Evolutionary conservation across 1,140 invertebrate genomes (phyloP), one percentile per base, ranked within the genome.

Genomic region (Drosophila rhopaloa): DNA sequence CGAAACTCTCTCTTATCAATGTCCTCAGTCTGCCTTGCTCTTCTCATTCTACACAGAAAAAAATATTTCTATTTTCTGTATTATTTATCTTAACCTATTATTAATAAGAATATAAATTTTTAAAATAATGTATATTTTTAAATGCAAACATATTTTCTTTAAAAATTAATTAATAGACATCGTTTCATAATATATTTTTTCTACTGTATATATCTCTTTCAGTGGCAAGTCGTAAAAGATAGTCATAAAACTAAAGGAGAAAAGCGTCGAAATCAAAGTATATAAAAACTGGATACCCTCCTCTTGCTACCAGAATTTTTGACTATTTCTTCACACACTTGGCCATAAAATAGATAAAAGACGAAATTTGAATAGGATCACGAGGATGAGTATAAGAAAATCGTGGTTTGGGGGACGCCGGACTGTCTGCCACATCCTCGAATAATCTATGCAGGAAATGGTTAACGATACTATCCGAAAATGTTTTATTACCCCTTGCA

Each of bases 331-430:
- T 70, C 82, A 86, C 68, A 81, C 79, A 86, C 51, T 86, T 79
- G 71, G 47, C 56, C 84, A 88, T 88, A 83, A 86, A 86, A 86
- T 70, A 88, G 83, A 86, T 86, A 88, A 88, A 77, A 82, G 53
- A 67, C 66, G 62, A 86, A 86, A 86, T 86, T 86, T 86, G 82
- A 86, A 86, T 86, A 88, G 81, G 58, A 60, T 56, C 71, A 44
- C 46, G 38, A 50, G 46, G 51, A 61, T 40, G 16, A 2, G 32
- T 13, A 7, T 47, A 6, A 4, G 38, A 8, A 7, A 14, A 29
- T 27, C 40, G 11, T 24, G 53, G 6, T 3, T 41, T 19, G 38
- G 50, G 47, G 50, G 82, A 73, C 79, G 79, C 79, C 79, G 66
- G 32, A 47, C 57, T 82, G 83, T 88, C 82, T 86, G 83, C 41